Evolutionary conservation across 1,140 invertebrate species (phyloP).

Genomic region (Drosophila pallidifrons): DNA sequence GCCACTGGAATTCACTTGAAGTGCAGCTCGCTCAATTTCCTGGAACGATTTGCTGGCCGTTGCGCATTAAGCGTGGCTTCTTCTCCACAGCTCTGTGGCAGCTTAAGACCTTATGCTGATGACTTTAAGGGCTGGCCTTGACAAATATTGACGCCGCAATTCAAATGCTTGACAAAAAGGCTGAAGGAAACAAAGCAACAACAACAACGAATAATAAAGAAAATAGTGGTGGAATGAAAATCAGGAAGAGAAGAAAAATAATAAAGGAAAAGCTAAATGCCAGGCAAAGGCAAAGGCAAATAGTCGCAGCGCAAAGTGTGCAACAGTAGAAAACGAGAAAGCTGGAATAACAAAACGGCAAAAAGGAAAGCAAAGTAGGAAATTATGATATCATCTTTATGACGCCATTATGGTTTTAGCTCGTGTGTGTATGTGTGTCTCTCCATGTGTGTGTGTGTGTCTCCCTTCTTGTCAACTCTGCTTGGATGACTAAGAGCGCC

Average conservation of each 20-base stretch:
- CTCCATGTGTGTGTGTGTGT: conserved; percentile 24
- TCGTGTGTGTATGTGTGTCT: conserved; percentile 23
- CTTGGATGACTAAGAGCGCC: conserved; percentile 63
- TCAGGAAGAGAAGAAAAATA: conserved; percentile 8
- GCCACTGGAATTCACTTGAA: conserved; percentile 54
- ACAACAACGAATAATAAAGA: not conserved
- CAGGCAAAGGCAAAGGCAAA: conserved; percentile 50
- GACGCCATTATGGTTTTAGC: conserved; percentile 74
- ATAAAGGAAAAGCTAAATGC: conserved; percentile 45
- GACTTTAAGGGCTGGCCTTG: conserved; percentile 46
- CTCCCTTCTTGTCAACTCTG: conserved; percentile 51
- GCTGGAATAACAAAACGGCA: conserved; percentile 20
- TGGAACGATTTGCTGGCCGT: conserved; percentile 68
- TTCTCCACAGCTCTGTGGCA: not conserved
- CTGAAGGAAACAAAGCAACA: conserved; percentile 5
- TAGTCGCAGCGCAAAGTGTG: conserved; percentile 43
- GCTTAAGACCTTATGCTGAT: conserved; percentile 12
- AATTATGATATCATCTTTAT: conserved; percentile 83
- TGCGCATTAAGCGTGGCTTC: conserved; percentile 48
- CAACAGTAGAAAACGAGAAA: conserved; percentile 31
- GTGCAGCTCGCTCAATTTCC: conserved; percentile 77
- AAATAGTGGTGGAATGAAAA: not conserved
- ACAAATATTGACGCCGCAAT: conserved; percentile 71
- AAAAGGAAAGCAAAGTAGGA: conserved; percentile 74
- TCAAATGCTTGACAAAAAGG: conserved; percentile 58